These are phyloP conservation scores for Papilio gigon DNA, from an alignment of 2,888 invertebrate species.

Conservation along the genomic window DNA sequence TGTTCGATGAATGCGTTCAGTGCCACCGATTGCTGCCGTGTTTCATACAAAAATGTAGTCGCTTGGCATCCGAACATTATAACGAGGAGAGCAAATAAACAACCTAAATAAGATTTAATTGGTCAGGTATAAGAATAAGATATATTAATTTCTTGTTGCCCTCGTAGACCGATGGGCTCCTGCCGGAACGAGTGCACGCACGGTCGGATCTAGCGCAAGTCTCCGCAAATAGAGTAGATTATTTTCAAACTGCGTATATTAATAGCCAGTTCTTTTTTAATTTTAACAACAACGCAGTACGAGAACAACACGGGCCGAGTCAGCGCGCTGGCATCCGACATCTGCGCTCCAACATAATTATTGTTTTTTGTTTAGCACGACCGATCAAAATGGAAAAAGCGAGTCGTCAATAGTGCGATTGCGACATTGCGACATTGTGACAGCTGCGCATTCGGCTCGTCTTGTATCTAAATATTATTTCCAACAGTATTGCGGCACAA, in stretches of 20 bases:
- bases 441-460: neutral
- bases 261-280: conserved; percentile 26
- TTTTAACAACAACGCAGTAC: conserved; percentile 29
- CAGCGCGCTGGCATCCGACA: conserved; percentile 17
- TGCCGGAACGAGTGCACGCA: neutral
- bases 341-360: conserved; percentile 16
- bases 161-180: neutral
- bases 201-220: conserved; percentile 7
- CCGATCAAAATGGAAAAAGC: neutral
- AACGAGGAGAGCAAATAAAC: too few relatives aligned
- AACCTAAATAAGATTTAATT: too few relatives aligned
- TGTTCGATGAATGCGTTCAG: too few relatives aligned
- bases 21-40: too few relatives aligned
- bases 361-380: conserved; percentile 10
- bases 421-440: too few relatives aligned
- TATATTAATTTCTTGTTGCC: neutral
- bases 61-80: too few relatives aligned
- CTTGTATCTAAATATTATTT: neutral
- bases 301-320: conserved; percentile 30
- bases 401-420: neutral
- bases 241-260: conserved; percentile 29
- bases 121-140: too few relatives aligned
- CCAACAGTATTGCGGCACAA: too few relatives aligned
- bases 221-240: conserved; percentile 24
- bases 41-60: too few relatives aligned